Base-by-base conservation (phyloP, 2,888 invertebrate genomes). In the Spilarctia lutea region DNA sequence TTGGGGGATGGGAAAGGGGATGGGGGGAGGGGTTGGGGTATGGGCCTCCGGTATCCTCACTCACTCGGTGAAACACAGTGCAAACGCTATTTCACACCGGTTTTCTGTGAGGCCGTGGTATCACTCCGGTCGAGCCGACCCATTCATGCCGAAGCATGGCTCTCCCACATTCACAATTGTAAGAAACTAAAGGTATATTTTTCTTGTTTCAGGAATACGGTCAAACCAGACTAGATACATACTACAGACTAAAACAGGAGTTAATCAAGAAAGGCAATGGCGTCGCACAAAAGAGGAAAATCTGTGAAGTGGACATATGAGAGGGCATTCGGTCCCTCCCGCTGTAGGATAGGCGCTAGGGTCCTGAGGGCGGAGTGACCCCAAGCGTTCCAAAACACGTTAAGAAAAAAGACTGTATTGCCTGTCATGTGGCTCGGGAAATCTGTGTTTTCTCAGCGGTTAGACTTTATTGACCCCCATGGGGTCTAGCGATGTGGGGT, bases 191-290 rank as follows among this genome's bases (percentile, higher is more conserved):
- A 24, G 52, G 52, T 56, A 24, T 10, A 24, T 24, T 60, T 60
- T 39, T 81, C 79, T 81, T 77, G 75, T 92, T 90, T 0, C 91
- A 98, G 97, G 97, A 97, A 89, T 97, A 97, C 89, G 97, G 96
- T 0, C 91, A 96, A 0, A 96, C 96, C 13, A 94, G 97, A 77
- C 89, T 97, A 65, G 96, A 96, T 63, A 96, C 96, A 18, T 98
- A 97, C 91, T 95, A 96, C 71, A 91, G 96, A n/a, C 90, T 97
- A 11, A 97, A 97, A 83, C 96, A 96, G 56, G 96, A 97, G 70
- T 86, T 92, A 0, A 89, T 96, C n/a, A 96, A 96, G 77, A 94
- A 95, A 77, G 94, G 94, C 68, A 92, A 93, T 35, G 94, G 93
- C 0, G 86, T 90, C 56, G 90, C 95, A 0, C 93, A 93, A 72